phyloP scores from a whole-genome alignment of 2,888 invertebrate genomes.

The Poecilobothrus nobilitatus region DNA sequence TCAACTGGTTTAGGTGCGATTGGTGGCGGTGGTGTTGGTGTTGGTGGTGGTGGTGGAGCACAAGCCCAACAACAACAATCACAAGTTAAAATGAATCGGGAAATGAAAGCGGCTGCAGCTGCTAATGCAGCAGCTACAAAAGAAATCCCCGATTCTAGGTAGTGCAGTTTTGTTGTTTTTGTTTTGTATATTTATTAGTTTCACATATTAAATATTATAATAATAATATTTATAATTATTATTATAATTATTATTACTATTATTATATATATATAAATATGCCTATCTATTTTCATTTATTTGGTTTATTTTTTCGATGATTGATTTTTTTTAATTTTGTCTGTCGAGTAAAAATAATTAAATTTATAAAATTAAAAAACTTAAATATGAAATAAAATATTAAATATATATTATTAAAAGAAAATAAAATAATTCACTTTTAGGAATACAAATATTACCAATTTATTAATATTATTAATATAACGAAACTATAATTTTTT shows the following conservation, averaged over 20 bases:
- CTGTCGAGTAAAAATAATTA: conserved; percentile 3
- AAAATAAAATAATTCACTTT: conserved; percentile 2
- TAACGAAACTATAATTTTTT: neutral
- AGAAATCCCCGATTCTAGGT: conserved; percentile 46
- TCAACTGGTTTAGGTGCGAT: conserved; percentile 28
- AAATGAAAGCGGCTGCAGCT: conserved; percentile 23
- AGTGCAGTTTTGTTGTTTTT: conserved; percentile 34
- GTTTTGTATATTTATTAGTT: conserved; percentile 12
- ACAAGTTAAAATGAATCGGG: conserved; percentile 17
- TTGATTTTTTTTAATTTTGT: neutral
- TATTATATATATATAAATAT: too few species aligned
- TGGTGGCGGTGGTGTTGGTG: conserved; percentile 27
- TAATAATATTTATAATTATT: neutral
- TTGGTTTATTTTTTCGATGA: neutral
- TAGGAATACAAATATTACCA: conserved; percentile 1
- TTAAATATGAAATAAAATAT: neutral
- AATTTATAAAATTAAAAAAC: neutral
- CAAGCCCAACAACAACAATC: conserved; percentile 36
- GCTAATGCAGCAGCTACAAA: conserved; percentile 35
- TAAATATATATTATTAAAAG: neutral
- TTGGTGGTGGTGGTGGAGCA: conserved; percentile 30
- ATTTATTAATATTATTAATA: conserved; percentile 6
- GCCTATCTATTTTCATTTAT: neutral
- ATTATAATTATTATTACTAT: too few species aligned
- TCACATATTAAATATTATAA: conserved; percentile 7